Evolutionary conservation across 2,888 invertebrate genomes (phyloP), one percentile per base, ranked within the genome.

Genomic region (Toxonevra muliebris): DNA sequence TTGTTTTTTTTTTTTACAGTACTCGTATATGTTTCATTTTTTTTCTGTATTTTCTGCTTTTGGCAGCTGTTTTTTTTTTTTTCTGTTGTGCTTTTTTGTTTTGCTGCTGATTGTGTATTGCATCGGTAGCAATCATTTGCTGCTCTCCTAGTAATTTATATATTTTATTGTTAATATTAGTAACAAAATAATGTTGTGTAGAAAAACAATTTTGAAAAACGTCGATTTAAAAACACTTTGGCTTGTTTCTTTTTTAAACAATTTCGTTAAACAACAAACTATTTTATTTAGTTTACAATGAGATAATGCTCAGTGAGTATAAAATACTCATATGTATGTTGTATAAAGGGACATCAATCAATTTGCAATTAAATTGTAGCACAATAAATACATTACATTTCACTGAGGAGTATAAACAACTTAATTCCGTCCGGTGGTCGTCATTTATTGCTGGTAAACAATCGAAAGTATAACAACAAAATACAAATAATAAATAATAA

Each of bases 161-260:
- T 62, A 62, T 62, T 62, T 62, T 62, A 62, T 62, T 62, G 54
- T 41, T 62, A 62, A 62, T 62, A 62, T 62, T 62, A 62, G 62
- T 50, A 62, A 62, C 62, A 62, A 62, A 62, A 62, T 50, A 62
- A n/a, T 62, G 41, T 50, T 41, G 41, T 50, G 52, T 53, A 42
- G 45, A 48, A 62, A 62, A 43, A 19, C 42, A 61, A 61, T 30
- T 17, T 61, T n/a, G 30, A 41, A 58, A 61, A 48, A 48, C 50
- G 50, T 15, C 50, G 15, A 48, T 48, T n/a, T 3, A 48, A 48
- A 48, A 48, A 48, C n/a, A n/a, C 13, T 48, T 2, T 2, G 50
- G 2, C 15, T 48, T 30, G 30, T 30, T 30, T 30, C 30, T 30
- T 30, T 30, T 30, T 30, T 30, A 30, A 30, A 30, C 17, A 15